phyloP scores from a whole-genome alignment of 2,113 vertebrate genomes.

The Cariama cristata region DNA sequence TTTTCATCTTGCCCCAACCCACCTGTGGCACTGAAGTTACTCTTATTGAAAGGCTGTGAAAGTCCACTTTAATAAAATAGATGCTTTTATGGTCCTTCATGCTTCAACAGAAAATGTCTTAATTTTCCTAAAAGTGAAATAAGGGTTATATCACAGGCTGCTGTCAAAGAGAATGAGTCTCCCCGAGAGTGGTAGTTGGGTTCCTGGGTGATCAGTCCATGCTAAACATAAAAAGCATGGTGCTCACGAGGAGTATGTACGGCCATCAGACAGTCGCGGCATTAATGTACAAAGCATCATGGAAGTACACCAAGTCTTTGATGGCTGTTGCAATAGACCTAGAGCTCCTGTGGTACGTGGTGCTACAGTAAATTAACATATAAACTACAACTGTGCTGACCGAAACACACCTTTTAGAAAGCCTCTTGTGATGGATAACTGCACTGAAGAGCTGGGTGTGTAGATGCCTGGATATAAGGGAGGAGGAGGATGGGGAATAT shows the following conservation, averaged over 20 bases:
- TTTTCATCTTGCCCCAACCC: not conserved
- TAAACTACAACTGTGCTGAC: not conserved
- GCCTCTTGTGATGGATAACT: not conserved
- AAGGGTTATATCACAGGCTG: rapidly evolving
- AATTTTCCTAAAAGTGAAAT: not conserved
- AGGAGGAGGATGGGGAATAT: not conserved
- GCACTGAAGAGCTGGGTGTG: not conserved
- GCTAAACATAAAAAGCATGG: not conserved
- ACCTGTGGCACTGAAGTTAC: not conserved
- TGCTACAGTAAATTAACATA: not conserved
- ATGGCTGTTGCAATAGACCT: not conserved
- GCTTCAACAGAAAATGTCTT: not conserved
- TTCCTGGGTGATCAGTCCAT: not conserved
- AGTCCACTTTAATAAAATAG: not conserved
- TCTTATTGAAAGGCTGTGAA: not conserved
- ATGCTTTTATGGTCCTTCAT: not conserved
- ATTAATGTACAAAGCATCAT: rapidly evolving
- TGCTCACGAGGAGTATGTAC: rapidly evolving
- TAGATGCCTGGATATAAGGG: not conserved
- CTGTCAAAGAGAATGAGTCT: not conserved
- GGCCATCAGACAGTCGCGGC: not conserved
- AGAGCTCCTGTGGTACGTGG: rapidly evolving
- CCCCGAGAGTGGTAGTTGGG: not conserved
- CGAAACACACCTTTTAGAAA: not conserved
- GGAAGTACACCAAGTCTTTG: not conserved